Evolutionary conservation across 2,888 invertebrate genomes (phyloP), one percentile per base, ranked within the genome.

Genomic region (Suillia variegata): DNA sequence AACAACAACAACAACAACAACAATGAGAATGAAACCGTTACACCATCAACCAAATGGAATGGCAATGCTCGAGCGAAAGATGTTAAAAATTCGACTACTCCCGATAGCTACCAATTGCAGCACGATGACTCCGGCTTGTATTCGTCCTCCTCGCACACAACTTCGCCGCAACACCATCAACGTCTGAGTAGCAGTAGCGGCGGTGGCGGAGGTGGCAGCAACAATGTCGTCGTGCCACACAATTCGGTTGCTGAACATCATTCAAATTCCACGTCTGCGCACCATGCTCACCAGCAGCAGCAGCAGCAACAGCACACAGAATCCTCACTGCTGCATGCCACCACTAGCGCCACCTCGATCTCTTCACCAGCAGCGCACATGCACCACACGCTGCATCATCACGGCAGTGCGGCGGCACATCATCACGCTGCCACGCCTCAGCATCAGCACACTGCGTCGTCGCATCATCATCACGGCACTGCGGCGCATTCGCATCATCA

Each of bases 121-220:
- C 74, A 74, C 8, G 78, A 78, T 48, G 78, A 78, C 55, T 78
- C 78, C 1, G 78, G 78, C 0, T 64, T 78, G 5, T 78, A 78
- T 56, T 78, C 78, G 20, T 74, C 78, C 18, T 77, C 78, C 12
- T 77, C 77, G 42, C 78, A 77, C 60, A 78, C 78, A n/a, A 78
- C 77, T 4, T 78, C 78, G 24, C 78, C 78, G 0, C 77, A 77
- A 54, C 76, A 76, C 21, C 68, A 66, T 15, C 70, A 71, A 5
- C 49, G 66, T 26, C 47, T 64, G 12, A 65, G 66, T 56, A 64
- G 62, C 55, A 64, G 64, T 31, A 60, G 64, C 51, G 65, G 65
- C 58, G 4, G 60, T 13, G 58, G 54, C 53, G 6, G 64, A 33
- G 64, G 65, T 31, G 65, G 63, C 24, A 62, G 54, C 48, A 56